Base-by-base conservation (phyloP, 2,113 vertebrate species). In the Brienomyrus longianalis region DNA sequence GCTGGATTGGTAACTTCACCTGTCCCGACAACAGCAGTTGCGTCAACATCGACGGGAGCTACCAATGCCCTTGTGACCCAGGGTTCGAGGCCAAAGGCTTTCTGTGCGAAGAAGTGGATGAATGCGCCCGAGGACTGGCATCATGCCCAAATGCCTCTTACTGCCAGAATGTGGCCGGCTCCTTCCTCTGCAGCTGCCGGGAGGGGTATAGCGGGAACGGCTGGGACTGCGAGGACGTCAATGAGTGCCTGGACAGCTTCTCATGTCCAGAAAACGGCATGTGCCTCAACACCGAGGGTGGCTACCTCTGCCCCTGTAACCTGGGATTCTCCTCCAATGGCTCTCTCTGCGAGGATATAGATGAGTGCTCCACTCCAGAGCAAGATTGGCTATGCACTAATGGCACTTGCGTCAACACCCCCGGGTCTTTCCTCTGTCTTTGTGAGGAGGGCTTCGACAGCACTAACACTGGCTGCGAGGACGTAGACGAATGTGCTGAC, bases 61-160 rank as follows among this genome's bases (percentile, higher is more conserved):
- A 96, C 39, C 43, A 47, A 0, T 97, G 96, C 88, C 89, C 90
- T 17, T 97, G 96, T 89, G 48, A 93, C 35, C 59, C 39, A 7
- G 96, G 96, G 43, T 96, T 96, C 92, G 91, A 87, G 8, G 89
- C 89, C 27, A 96, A 96, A 19, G 52, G 56, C 59, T 94, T 93
- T 2, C 54, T 93, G n/a, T 97, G 96, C 91, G 90, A 93, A 77
- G 96, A 97, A 56, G 51, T 96, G 52, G 92, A 97, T 62, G 96
- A 97, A 92, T 97, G 96, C 89, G 77, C 90, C 17, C 90, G 93
- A 11, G 89, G 89, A 0, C 90, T 92, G 35, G 90, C 89, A 15
- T 90, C 52, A 87, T 96, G 96, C 87, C 94, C 94, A 17, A 89
- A 94, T 88, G 93, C 92, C 66, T 95, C 95, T 21, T 89, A 85